Percentiles rank a stretch among this genome's conserved stretches.
phyloP scores from a whole-genome alignment of 2,888 invertebrate genomes.

The Catocala fraxini region DNA sequence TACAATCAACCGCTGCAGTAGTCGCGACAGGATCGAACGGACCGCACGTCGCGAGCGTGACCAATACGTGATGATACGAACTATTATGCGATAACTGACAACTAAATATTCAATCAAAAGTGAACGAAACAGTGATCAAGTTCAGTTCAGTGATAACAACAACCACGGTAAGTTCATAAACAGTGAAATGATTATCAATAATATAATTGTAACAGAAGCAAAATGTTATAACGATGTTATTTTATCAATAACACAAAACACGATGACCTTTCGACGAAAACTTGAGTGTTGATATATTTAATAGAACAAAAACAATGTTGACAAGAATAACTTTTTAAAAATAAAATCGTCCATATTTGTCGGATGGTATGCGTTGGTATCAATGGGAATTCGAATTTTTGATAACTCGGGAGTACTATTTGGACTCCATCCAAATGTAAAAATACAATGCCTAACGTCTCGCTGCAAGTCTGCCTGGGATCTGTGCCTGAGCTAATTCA shows the following conservation, averaged over 20 bases:
- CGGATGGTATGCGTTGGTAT: slow-evolving; percentile 39
- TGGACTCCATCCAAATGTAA: slow-evolving; percentile 83
- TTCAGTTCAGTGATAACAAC: slow-evolving; percentile 35
- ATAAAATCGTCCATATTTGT: slow-evolving; percentile 25
- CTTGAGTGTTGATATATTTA: slow-evolving; percentile 34
- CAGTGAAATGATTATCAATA: background rate
- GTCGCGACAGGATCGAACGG: slow-evolving; percentile 42
- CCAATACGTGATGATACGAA: slow-evolving; percentile 46
- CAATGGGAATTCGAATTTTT: slow-evolving; percentile 62
- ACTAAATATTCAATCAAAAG: slow-evolving; percentile 43
- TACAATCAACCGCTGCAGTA: slow-evolving; percentile 49
- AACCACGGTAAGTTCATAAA: slow-evolving; percentile 39
- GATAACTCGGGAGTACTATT: slow-evolving; percentile 80
- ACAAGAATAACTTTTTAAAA: slow-evolving; percentile 31
- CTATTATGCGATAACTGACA: slow-evolving; percentile 47
- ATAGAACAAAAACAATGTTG: slow-evolving; percentile 38
- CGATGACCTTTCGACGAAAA: slow-evolving; percentile 47
- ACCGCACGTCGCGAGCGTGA: slow-evolving; percentile 39
- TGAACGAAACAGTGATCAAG: slow-evolving; percentile 41
- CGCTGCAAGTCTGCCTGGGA: slow-evolving; percentile 76
- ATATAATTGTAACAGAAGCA: slow-evolving; percentile 9
- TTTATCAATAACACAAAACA: slow-evolving; percentile 50
- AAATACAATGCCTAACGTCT: slow-evolving; percentile 83
- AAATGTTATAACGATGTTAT: slow-evolving; percentile 30
- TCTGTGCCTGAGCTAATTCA: slow-evolving; percentile 55